These are phyloP conservation scores for Oreochromis aureus DNA, from an alignment of 2,113 vertebrate genomes.

Conservation along the genomic window DNA sequence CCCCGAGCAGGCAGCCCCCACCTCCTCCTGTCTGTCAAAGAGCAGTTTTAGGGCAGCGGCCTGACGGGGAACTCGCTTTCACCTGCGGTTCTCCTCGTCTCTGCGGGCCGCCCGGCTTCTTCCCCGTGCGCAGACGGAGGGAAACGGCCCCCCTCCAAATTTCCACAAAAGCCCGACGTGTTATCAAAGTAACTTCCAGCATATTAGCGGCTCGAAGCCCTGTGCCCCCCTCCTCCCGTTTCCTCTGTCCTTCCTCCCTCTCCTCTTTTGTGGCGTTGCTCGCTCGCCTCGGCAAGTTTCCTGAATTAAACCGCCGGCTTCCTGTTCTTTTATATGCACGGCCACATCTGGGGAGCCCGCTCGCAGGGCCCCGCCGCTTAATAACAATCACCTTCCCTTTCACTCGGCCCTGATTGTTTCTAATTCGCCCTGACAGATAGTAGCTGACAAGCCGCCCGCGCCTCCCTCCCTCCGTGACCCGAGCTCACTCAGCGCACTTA, in stretches of 20 bases:
- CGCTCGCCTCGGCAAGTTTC: conserved; percentile 90
- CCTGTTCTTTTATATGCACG: conserved; percentile 99
- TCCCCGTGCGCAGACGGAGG: background rate
- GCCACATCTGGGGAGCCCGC: conserved; percentile 99
- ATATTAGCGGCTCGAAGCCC: conserved; percentile 94
- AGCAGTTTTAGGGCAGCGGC: conserved; percentile 4
- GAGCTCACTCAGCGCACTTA: conserved; percentile 99
- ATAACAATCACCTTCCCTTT: conserved; percentile 99
- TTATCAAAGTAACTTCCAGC: conserved; percentile 99
- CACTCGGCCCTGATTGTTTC: conserved; percentile 99
- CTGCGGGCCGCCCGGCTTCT: conserved; percentile 75
- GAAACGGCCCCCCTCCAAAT: background rate
- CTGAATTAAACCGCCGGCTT: conserved; percentile 99
- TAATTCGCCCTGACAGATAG: conserved; percentile 99
- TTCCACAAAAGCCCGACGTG: conserved; percentile 77
- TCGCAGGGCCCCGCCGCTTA: conserved; percentile 94
- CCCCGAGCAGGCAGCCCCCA: background rate
- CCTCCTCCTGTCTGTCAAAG: background rate
- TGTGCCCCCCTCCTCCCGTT: conserved; percentile 57
- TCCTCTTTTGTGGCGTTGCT: conserved; percentile 86
- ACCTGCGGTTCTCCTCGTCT: conserved; percentile 63
- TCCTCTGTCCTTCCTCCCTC: conserved; percentile 23
- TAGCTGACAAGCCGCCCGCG: conserved; percentile 99
- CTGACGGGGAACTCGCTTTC: conserved; percentile 4
- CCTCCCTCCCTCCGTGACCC: conserved; percentile 99